These are phyloP conservation scores for Ectropis crepuscularia DNA, from an alignment of 2,888 invertebrate species.

Conservation along the genomic window DNA sequence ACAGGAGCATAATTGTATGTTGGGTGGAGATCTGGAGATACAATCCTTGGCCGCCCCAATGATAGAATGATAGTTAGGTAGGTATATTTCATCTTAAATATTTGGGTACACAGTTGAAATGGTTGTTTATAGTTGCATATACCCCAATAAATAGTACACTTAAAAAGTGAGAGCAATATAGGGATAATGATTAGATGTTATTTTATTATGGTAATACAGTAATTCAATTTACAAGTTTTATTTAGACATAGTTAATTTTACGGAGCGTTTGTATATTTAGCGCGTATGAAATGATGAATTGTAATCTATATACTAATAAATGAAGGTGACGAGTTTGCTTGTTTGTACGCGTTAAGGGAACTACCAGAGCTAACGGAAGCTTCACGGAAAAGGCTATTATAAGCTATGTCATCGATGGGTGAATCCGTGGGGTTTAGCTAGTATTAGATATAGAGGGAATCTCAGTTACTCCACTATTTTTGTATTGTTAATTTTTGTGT, in stretches of 20 bases:
- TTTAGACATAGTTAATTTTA: constrained; percentile 34
- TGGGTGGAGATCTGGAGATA: too few relatives aligned
- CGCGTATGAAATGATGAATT: constrained; percentile 29
- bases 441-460: constrained; percentile 49
- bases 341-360: too few relatives aligned
- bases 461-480: constrained; percentile 64
- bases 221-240: constrained; percentile 29
- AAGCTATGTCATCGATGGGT: too few relatives aligned
- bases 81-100: too few relatives aligned
- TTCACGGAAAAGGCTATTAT: too few relatives aligned
- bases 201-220: constrained; percentile 10
- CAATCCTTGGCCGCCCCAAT: too few relatives aligned
- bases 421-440: too few relatives aligned
- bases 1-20: too few relatives aligned
- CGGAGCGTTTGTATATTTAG: constrained; percentile 38
- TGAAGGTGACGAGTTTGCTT: too few relatives aligned
- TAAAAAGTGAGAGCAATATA: constrained; percentile 19
- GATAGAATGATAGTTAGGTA: too few relatives aligned
- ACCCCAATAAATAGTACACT: constrained; percentile 16
- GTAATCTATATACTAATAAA: constrained; percentile 4
- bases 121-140: constrained; percentile 4
- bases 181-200: constrained; percentile 2
- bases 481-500: constrained; percentile 53
- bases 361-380: too few relatives aligned
- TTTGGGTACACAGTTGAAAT: not conserved